Conservation (phyloP, 2,888 invertebrate species). For the Aquatica leii region DNA sequence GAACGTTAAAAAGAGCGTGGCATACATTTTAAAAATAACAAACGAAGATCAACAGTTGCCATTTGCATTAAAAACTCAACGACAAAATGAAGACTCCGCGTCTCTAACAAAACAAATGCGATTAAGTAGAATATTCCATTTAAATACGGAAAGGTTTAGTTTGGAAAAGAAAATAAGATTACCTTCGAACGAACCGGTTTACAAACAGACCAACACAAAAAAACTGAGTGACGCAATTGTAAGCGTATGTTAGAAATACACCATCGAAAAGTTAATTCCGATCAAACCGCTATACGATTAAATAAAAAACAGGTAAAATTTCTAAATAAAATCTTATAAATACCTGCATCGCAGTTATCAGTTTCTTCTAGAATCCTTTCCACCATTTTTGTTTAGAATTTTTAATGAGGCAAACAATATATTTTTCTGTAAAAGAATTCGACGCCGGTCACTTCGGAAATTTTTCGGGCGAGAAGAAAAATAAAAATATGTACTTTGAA, state of each 20-base stretch:
- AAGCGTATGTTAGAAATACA: not conserved
- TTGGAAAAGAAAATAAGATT: not conserved
- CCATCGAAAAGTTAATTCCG: conserved; percentile 1
- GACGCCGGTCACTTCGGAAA: not conserved
- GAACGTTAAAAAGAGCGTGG: too few relatives aligned
- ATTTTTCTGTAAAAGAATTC: too few relatives aligned
- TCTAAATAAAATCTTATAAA: conserved; percentile 39
- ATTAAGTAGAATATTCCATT: too few relatives aligned
- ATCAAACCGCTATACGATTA: too few relatives aligned
- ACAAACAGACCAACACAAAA: conserved; percentile 3
- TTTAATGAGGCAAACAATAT: too few relatives aligned
- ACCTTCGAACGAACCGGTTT: conserved; percentile 11
- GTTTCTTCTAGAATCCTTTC: conserved; percentile 73
- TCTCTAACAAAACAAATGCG: too few relatives aligned
- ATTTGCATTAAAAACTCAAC: too few relatives aligned
- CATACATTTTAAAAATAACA: too few relatives aligned
- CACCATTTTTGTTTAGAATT: conserved; percentile 63
- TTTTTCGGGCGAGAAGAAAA: conserved; percentile 21
- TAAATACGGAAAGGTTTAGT: too few relatives aligned
- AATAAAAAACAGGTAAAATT: too few relatives aligned
- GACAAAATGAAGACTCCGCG: too few relatives aligned
- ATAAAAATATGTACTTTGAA: conserved; percentile 17
- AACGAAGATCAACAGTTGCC: too few relatives aligned
- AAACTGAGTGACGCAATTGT: not conserved
- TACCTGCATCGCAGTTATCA: conserved; percentile 63